These are phyloP conservation scores for Cryptomyrus ogoouensis DNA, from an alignment of 2,113 vertebrate genomes.

Conservation along the genomic window DNA sequence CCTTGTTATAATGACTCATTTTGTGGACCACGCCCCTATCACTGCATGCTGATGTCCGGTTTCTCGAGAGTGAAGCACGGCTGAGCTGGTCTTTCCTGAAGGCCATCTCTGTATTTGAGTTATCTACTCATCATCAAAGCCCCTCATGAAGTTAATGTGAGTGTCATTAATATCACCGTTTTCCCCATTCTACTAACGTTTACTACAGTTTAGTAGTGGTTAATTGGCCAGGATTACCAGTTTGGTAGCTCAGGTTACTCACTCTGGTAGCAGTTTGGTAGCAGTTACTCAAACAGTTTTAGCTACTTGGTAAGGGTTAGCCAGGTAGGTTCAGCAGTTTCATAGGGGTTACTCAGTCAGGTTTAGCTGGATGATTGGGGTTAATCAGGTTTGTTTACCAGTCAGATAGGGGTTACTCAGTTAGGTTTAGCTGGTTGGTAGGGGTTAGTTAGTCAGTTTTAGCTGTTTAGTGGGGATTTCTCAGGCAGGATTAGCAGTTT, in stretches of 20 bases:
- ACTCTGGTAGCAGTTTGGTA: not conserved
- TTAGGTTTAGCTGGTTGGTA: not conserved
- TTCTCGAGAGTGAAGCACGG: not conserved
- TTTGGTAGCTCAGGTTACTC: not conserved
- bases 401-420: not conserved
- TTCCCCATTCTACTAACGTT: not conserved
- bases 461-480: not conserved
- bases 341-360: not conserved
- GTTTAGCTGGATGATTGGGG: not conserved
- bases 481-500: not conserved
- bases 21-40: not conserved
- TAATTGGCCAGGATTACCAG: not conserved
- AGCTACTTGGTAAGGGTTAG: not conserved
- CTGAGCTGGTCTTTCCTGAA: not conserved
- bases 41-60: not conserved
- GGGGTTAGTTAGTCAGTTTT: not conserved
- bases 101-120: not conserved
- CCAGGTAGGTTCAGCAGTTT: not conserved
- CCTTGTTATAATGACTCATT: conserved; percentile 4
- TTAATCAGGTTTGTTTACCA: not conserved
- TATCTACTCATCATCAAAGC: not conserved
- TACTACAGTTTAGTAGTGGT: not conserved
- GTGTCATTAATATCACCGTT: not conserved
- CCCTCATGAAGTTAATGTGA: not conserved
- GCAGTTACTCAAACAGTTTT: not conserved